Evolutionary conservation across 1,140 invertebrate genomes (phyloP).

Genomic region (Formica exsecta): DNA sequence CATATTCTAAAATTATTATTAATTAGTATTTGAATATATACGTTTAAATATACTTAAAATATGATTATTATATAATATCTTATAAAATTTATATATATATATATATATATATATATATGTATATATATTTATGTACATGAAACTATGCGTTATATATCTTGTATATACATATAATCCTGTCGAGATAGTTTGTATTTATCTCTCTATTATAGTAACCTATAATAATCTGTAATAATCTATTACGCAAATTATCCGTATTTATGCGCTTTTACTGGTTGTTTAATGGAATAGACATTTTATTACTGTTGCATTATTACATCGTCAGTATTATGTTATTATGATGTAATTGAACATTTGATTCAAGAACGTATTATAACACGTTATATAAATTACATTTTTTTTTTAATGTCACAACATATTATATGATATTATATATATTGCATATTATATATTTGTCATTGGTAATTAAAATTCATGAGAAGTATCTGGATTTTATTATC

Average conservation of each 20-base stretch:
- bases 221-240: no score
- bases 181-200: no score
- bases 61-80: not conserved
- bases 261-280: no score
- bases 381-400: not conserved
- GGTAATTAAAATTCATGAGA: slow-evolving; percentile 1
- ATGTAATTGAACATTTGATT: not conserved
- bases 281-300: no score
- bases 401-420: not conserved
- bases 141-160: no score
- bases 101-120: no score
- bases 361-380: not conserved
- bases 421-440: not conserved
- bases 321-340: not conserved
- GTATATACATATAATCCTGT: no score
- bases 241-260: no score
- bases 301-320: not conserved
- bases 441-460: not conserved
- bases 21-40: not conserved
- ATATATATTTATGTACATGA: not conserved
- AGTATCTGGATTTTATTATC: not conserved
- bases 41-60: not conserved
- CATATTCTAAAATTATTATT: not conserved
- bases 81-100: no score
- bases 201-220: no score